These are phyloP conservation scores for Belonocnema kinseyi DNA, from an alignment of 1,140 invertebrate genomes.

Conservation along the genomic window DNA sequence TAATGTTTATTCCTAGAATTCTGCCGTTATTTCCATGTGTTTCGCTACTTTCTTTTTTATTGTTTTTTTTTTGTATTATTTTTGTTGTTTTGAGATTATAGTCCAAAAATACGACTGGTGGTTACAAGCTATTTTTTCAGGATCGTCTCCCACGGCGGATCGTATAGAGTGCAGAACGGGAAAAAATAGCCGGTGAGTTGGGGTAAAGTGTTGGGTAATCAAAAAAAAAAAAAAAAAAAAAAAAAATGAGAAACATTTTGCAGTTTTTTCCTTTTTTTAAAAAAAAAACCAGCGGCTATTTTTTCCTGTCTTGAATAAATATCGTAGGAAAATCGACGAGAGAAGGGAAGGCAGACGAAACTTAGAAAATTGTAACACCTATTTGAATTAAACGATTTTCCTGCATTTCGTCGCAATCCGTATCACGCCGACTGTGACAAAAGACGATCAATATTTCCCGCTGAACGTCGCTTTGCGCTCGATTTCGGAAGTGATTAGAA, in stretches of 20 bases:
- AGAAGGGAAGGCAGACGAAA: slow-evolving; percentile 30
- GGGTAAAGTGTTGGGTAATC: not conserved
- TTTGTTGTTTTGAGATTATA: slow-evolving; percentile 70
- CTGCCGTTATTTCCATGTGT: slow-evolving; percentile 23
- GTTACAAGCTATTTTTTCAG: slow-evolving; percentile 72
- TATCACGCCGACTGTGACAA: slow-evolving; percentile 8
- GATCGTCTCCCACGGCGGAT: slow-evolving; percentile 30
- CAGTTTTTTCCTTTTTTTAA: not conserved
- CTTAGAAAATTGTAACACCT: slow-evolving; percentile 32
- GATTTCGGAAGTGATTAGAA: too few relatives aligned
- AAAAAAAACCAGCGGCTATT: slow-evolving; percentile 4
- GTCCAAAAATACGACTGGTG: slow-evolving; percentile 74
- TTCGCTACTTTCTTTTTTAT: slow-evolving; percentile 48
- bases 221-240: too few relatives aligned
- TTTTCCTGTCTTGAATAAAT: slow-evolving; percentile 13
- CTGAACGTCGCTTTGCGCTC: too few relatives aligned
- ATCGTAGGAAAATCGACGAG: slow-evolving; percentile 7
- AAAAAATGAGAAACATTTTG: too few relatives aligned
- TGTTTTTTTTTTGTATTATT: slow-evolving; percentile 57
- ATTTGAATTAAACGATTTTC: not conserved
- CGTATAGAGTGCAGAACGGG: slow-evolving; percentile 25
- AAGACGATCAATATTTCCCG: too few relatives aligned
- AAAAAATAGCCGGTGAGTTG: slow-evolving; percentile 15
- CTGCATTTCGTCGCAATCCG: not conserved
- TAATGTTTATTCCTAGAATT: slow-evolving; percentile 13